Evolutionary conservation across 2,797 vertebrate species (phyloP).

Genomic region (Allobates femoralis): DNA sequence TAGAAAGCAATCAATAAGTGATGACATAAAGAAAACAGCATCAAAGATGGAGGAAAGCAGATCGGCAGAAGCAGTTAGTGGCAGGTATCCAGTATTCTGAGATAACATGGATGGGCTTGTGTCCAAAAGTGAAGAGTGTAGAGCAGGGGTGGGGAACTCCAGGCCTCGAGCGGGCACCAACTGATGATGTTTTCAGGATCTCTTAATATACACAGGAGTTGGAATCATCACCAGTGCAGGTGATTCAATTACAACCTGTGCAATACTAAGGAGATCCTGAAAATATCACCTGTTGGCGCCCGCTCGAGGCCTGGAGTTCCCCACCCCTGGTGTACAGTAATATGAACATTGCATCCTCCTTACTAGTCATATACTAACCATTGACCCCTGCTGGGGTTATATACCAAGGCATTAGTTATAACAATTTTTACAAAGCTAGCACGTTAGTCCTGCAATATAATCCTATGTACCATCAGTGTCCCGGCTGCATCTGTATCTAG

Average conservation of each 20-base stretch:
- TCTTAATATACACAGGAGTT: too few species aligned
- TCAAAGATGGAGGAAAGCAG: not conserved
- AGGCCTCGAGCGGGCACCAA: too few species aligned
- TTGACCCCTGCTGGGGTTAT: not conserved
- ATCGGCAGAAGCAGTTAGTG: slow-evolving; percentile 47
- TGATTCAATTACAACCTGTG: too few species aligned
- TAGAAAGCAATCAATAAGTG: slow-evolving; percentile 64
- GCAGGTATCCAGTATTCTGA: slow-evolving; percentile 1
- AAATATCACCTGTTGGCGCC: too few species aligned
- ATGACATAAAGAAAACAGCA: not conserved
- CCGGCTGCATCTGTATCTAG: not conserved
- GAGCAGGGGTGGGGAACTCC: too few species aligned
- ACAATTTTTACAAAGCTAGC: slow-evolving; percentile 9
- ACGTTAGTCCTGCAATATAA: not conserved
- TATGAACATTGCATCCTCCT: not conserved
- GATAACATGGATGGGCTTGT: not conserved
- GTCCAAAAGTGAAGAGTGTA: too few species aligned
- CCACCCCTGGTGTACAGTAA: too few species aligned
- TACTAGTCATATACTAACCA: not conserved
- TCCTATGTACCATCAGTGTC: not conserved
- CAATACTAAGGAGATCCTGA: too few species aligned
- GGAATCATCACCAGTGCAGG: too few species aligned
- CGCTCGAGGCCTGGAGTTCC: too few species aligned
- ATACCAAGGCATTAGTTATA: not conserved
- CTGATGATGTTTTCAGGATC: too few species aligned